Evolutionary conservation across 2,888 invertebrate genomes (phyloP).

Genomic region (Diaperis boleti): DNA sequence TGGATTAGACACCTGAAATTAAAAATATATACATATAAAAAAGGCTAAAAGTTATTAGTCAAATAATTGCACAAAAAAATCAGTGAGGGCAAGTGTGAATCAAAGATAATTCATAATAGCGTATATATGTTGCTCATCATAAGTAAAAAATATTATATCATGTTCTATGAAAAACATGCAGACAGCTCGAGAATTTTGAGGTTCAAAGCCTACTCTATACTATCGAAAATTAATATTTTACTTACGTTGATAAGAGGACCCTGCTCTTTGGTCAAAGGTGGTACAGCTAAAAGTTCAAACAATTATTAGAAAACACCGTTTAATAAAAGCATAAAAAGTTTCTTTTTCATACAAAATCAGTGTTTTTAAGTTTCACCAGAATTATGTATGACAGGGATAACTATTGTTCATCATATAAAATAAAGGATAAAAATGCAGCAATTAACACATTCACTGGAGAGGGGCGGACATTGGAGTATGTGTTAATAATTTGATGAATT

Average conservation of each 20-base stretch:
- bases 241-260: too few species aligned
- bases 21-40: too few species aligned
- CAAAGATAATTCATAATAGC: slow-evolving; percentile 39
- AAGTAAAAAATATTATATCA: not conserved
- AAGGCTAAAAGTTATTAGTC: not conserved
- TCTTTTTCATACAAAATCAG: slow-evolving; percentile 5
- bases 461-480: too few species aligned
- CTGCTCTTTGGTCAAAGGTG: too few species aligned
- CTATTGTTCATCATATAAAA: slow-evolving; percentile 33
- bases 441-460: too few species aligned
- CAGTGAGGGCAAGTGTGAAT: slow-evolving; percentile 41
- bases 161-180: too few species aligned
- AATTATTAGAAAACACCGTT: not conserved
- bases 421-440: too few species aligned
- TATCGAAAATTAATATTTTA: too few species aligned
- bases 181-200: too few species aligned
- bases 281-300: slow-evolving; percentile 10
- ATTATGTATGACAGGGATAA: slow-evolving; percentile 43
- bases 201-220: too few species aligned
- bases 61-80: slow-evolving; percentile 1
- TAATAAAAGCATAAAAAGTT: not conserved
- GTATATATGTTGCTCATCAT: slow-evolving; percentile 38
- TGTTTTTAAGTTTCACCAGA: slow-evolving; percentile 25
- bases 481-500: too few species aligned
- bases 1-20: too few species aligned